A percentile compares a stretch with the other conserved stretches of the same genome.
Evolutionary conservation across 2,888 invertebrate genomes (phyloP).

Genomic region (Achlya flavicornis): DNA sequence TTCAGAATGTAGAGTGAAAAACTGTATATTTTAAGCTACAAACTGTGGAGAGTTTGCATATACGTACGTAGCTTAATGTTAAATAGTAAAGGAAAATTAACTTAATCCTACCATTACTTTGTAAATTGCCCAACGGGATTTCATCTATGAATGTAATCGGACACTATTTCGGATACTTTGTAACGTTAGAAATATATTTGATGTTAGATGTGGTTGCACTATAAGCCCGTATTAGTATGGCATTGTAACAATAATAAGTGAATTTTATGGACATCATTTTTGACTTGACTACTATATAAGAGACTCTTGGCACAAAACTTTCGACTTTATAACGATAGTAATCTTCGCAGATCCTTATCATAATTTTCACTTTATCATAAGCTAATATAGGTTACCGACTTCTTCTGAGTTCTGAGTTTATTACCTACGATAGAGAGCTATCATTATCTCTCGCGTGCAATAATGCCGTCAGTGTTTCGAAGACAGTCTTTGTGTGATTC

Average conservation of each 20-base stretch:
- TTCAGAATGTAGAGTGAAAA: too few relatives aligned
- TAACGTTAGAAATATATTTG: background rate
- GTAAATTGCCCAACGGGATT: constrained; percentile 1
- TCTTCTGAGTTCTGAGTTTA: too few relatives aligned
- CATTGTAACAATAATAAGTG: background rate
- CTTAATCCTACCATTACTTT: background rate
- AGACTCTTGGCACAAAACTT: background rate
- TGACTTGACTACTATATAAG: background rate
- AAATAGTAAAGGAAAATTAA: background rate
- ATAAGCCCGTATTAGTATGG: background rate
- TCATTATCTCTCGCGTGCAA: too few relatives aligned
- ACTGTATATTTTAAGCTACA: too few relatives aligned
- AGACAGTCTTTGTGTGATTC: too few relatives aligned
- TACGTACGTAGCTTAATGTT: background rate
- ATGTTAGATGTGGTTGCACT: background rate
- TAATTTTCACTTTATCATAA: too few relatives aligned
- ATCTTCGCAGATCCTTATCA: too few relatives aligned
- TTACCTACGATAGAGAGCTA: too few relatives aligned
- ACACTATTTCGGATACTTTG: background rate
- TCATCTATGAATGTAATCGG: background rate
- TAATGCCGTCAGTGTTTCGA: too few relatives aligned
- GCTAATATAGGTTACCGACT: too few relatives aligned
- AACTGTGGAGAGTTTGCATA: background rate
- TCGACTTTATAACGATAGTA: background rate
- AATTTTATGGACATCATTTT: background rate